These are phyloP conservation scores for Timandra comae DNA, from an alignment of 2,888 invertebrate species.

Conservation along the genomic window DNA sequence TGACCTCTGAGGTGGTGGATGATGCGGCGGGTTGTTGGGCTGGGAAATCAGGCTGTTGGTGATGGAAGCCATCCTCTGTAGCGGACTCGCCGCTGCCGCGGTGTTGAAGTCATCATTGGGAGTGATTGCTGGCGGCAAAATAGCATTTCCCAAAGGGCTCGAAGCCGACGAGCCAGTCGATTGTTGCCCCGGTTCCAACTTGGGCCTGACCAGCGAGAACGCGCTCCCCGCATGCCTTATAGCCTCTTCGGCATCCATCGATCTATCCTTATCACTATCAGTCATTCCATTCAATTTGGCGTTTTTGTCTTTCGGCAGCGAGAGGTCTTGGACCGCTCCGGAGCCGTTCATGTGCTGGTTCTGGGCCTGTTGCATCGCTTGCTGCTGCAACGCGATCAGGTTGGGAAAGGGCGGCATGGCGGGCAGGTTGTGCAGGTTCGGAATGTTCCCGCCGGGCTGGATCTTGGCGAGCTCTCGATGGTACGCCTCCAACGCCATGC, in stretches of 20 bases:
- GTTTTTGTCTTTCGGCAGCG: constrained; percentile 86
- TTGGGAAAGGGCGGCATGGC: constrained; percentile 78
- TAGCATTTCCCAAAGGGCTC: constrained; percentile 89
- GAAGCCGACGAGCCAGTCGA: constrained; percentile 88
- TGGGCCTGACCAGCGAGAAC: constrained; percentile 91
- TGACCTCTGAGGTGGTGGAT: constrained; percentile 89
- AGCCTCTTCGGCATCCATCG: constrained; percentile 80
- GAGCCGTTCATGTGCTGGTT: constrained; percentile 79
- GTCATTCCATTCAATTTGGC: constrained; percentile 80
- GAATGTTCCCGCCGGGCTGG: constrained; percentile 81
- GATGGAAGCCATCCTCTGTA: constrained; percentile 98
- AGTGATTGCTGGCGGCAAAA: constrained; percentile 89
- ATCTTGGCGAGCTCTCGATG: constrained; percentile 95
- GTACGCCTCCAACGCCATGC: constrained; percentile 93
- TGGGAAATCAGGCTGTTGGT: constrained; percentile 97
- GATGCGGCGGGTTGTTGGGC: constrained; percentile 90
- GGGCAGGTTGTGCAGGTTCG: constrained; percentile 70
- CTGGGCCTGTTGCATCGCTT: constrained; percentile 64
- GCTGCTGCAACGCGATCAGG: constrained; percentile 87
- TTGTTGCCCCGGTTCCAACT: constrained; percentile 86
- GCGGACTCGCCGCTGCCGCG: constrained; percentile 91
- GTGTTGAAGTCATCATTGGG: constrained; percentile 87
- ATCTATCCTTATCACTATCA: constrained; percentile 81
- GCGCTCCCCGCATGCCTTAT: constrained; percentile 88
- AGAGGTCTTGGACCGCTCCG: constrained; percentile 86